Evolutionary conservation across 2,888 invertebrate species (phyloP).

Genomic region (Drosophila neotestacea): DNA sequence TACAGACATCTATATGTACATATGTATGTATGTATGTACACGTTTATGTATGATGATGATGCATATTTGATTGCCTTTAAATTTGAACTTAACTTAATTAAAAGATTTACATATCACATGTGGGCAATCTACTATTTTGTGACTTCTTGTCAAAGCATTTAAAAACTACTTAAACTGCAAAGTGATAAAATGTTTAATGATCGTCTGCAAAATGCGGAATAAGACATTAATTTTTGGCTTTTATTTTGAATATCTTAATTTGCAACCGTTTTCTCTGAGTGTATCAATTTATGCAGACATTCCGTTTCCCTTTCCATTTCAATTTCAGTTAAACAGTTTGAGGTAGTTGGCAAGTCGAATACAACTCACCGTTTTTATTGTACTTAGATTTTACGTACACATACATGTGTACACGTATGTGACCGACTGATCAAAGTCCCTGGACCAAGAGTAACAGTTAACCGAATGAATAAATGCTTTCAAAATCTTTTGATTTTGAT

Average conservation of each 20-base stretch:
- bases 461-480: slow-evolving; percentile 30
- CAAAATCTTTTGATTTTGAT: slow-evolving; percentile 50
- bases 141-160: slow-evolving; percentile 13
- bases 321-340: slow-evolving; percentile 9
- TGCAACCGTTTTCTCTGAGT: slow-evolving; percentile 14
- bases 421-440: slow-evolving; percentile 11
- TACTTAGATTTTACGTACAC: slow-evolving; percentile 6
- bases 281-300: slow-evolving; percentile 18
- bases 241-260: slow-evolving; percentile 11
- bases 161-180: slow-evolving; percentile 11
- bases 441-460: slow-evolving; percentile 16
- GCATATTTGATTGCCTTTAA: slow-evolving; percentile 11
- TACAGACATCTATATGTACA: neutral
- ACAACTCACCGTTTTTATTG: neutral
- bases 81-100: slow-evolving; percentile 5
- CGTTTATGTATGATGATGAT: neutral
- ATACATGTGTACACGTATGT: neutral
- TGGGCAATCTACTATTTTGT: slow-evolving; percentile 2
- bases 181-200: slow-evolving; percentile 8
- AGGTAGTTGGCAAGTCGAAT: slow-evolving; percentile 3
- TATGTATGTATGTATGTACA: neutral
- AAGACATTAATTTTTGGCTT: neutral
- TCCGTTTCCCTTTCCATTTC: slow-evolving; percentile 32
- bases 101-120: slow-evolving; percentile 1
- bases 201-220: slow-evolving; percentile 3